phyloP scores from a whole-genome alignment of 2,797 vertebrate species.

The Hippocampus kuda region DNA sequence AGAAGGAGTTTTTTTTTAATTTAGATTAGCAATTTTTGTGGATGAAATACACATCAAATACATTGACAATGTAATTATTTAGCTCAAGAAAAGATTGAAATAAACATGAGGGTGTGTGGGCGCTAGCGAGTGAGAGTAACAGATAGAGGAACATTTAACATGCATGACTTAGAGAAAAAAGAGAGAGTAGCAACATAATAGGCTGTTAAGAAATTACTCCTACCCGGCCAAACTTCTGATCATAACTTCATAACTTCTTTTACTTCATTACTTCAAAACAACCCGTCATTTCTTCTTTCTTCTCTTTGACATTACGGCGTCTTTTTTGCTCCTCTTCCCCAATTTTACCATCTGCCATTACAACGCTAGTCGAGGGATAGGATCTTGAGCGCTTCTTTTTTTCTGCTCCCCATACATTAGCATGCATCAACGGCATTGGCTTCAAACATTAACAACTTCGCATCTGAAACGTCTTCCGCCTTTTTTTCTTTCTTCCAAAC shows the following conservation, averaged over 20 bases:
- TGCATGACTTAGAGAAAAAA: constrained; percentile 65
- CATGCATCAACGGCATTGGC: constrained; percentile 99
- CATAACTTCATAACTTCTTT: constrained; percentile 80
- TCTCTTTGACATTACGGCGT: constrained; percentile 88
- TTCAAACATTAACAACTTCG: constrained; percentile 97
- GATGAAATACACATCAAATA: background rate
- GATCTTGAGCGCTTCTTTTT: constrained; percentile 73
- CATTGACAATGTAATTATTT: constrained; percentile 5
- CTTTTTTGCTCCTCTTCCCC: constrained; percentile 68
- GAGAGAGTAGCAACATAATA: constrained; percentile 73
- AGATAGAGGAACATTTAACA: constrained; percentile 36
- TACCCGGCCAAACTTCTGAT: constrained; percentile 96
- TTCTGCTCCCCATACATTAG: constrained; percentile 79
- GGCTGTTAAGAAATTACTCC: constrained; percentile 94
- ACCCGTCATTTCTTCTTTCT: constrained; percentile 98
- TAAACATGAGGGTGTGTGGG: constrained; percentile 22
- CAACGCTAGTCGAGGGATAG: constrained; percentile 61
- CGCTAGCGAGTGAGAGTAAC: constrained; percentile 45
- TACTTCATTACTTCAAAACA: constrained; percentile 73
- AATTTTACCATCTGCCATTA: constrained; percentile 64
- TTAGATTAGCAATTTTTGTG: background rate
- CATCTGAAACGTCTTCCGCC: constrained; percentile 96
- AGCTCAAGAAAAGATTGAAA: constrained; percentile 12
- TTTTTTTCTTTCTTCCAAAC: constrained; percentile 96
- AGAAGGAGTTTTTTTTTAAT: constrained; percentile 12